Evolutionary conservation across 2,888 invertebrate species (phyloP), one percentile per base, ranked within the genome.

Genomic region (Cerastis leucographa): DNA sequence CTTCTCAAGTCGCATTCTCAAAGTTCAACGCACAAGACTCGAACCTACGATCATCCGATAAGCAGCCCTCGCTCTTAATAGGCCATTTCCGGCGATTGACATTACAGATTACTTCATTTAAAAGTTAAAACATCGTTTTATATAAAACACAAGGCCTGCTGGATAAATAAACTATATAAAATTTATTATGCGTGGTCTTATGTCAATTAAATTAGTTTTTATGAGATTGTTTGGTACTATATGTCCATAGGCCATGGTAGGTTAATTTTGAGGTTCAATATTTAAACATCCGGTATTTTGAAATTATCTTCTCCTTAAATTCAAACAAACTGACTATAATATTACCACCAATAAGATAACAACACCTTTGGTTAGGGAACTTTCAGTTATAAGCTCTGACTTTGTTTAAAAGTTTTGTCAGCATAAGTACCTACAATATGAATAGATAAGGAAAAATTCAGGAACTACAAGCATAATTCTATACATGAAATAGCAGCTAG

Each of bases 81-180:
- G 77, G 71, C 69, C 49, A 66, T 76, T 85, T 87, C 85, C 81
- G 85, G 69, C 71, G 72, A 85, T 85, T 85, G 71, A 84, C 84
- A 86, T 85, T 85, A 84, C 70, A 77, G 19, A 78, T 85, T 72
- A 80, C 67, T 75, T 65, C 72, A 85, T 78, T 74, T 69, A 51
- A 81, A 73, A 76, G 76, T 73, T 81, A 51, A 71, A 81, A 74
- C 44, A 66, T 46, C 59, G n/a, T 19, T 70, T 76, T 40, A 46
- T 62, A 7, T 70, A 25, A 62, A 66, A 72, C 12, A 12, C 78
- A 85, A 74, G 74, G 83, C 0, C 71, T 61, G 25, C 46, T 59
- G 19, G 54, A 8, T 35, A 72, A 66, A 72, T 77, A 71, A 69
- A 54, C 12, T 56, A 42, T 40, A 62, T 69, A 66, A 35, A 19